phyloP scores from a whole-genome alignment of 2,888 invertebrate genomes.

The Embidobia sp. region DNA sequence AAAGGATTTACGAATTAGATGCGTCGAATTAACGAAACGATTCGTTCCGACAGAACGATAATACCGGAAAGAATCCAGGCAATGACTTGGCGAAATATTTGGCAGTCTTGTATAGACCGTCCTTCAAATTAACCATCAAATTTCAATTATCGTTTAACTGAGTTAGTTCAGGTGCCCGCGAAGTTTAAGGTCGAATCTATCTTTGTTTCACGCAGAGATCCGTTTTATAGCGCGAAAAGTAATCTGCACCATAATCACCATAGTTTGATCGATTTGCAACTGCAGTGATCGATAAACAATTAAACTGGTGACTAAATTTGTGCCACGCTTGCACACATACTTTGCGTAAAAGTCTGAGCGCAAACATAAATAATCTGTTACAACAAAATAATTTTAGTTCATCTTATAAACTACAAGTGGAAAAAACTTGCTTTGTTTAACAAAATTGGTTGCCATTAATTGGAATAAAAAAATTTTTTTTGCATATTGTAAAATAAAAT shows the following conservation, averaged over 20 bases:
- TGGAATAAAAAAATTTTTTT: no score
- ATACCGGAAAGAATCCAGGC: neutral
- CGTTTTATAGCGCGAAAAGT: slow-evolving; percentile 21
- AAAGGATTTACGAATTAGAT: slow-evolving; percentile 24
- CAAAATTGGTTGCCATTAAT: no score
- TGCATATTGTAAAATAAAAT: no score
- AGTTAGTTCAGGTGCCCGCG: slow-evolving; percentile 21
- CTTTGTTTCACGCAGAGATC: slow-evolving; percentile 23
- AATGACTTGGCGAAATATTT: slow-evolving; percentile 9
- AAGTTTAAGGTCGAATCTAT: slow-evolving; percentile 45
- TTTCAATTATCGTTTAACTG: slow-evolving; percentile 44
- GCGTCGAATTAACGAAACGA: slow-evolving; percentile 9
- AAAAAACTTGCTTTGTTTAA: no score
- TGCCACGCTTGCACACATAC: no score
- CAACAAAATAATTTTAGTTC: no score
- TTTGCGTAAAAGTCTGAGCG: no score
- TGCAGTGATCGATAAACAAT: slow-evolving; percentile 26
- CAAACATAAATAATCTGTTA: no score
- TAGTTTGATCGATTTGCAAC: neutral
- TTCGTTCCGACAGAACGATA: slow-evolving; percentile 6
- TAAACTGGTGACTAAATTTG: no score
- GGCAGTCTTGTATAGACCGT: slow-evolving; percentile 8
- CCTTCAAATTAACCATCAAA: slow-evolving; percentile 39
- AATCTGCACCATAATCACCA: slow-evolving; percentile 1
- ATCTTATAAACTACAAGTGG: no score